These are phyloP conservation scores for Prionailurus bengalensis DNA, from an alignment of 2,113 vertebrate genomes.

Conservation along the genomic window DNA sequence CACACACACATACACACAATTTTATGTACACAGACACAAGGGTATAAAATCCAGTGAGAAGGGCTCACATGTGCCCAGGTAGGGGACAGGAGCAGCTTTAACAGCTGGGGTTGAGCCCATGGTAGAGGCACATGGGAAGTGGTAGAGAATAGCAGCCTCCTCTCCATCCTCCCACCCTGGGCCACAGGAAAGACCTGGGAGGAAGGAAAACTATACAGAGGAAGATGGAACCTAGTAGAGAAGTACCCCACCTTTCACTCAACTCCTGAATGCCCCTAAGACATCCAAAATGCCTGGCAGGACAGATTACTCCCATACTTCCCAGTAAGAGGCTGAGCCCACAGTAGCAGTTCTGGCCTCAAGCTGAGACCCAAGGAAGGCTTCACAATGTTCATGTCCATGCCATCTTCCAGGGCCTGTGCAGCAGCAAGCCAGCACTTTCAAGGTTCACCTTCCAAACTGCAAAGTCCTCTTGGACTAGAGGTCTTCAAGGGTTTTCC, in stretches of 20 bases:
- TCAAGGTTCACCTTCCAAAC: background rate
- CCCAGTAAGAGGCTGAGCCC: slow-evolving; percentile 45
- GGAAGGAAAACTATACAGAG: slow-evolving; percentile 11
- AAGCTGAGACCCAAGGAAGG: slow-evolving; percentile 47
- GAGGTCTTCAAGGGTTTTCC: slow-evolving; percentile 35
- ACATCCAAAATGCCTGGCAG: slow-evolving; percentile 32
- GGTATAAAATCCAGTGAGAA: slow-evolving; percentile 68
- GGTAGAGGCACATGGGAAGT: background rate
- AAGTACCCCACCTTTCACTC: slow-evolving; percentile 21
- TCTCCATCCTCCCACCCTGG: background rate
- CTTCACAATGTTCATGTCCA: background rate
- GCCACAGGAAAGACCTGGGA: slow-evolving; percentile 17
- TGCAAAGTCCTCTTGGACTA: background rate
- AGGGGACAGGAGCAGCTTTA: background rate
- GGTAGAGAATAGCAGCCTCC: background rate
- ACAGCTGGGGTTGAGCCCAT: background rate
- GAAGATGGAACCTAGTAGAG: background rate
- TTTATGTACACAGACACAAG: slow-evolving; percentile 59
- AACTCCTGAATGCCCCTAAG: background rate
- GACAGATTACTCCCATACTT: background rate
- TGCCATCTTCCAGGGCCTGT: background rate
- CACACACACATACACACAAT: background rate
- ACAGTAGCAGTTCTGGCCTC: background rate
- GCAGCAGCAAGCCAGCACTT: slow-evolving; percentile 36
- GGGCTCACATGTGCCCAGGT: background rate